These are phyloP conservation scores for Hyposoter didymator DNA, from an alignment of 2,888 invertebrate species.

Conservation along the genomic window DNA sequence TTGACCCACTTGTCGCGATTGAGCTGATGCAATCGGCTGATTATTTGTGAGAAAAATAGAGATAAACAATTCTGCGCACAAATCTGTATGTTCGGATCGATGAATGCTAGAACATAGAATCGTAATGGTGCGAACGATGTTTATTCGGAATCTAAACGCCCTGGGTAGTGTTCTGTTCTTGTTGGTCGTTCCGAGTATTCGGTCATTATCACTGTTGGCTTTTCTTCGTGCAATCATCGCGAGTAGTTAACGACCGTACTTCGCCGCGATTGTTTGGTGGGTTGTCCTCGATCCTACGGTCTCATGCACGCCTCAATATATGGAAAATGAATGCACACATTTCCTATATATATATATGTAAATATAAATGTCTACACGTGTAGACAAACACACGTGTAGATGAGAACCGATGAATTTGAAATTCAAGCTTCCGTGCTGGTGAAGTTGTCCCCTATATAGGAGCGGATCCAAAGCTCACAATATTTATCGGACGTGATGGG, in stretches of 20 bases:
- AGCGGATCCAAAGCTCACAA: not conserved
- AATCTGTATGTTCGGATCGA: not conserved
- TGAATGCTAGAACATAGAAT: not conserved
- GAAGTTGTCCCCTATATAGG: conserved; percentile 6
- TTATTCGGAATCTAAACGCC: conserved; percentile 56
- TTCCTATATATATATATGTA: not conserved
- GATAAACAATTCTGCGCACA: not conserved
- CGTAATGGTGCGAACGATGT: conserved; percentile 43
- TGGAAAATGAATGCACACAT: not conserved
- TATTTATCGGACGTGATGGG: conserved; percentile 35
- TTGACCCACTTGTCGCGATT: not conserved
- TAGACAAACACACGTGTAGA: not conserved
- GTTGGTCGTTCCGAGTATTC: conserved; percentile 43
- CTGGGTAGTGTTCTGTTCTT: conserved; percentile 38
- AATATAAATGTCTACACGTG: not conserved
- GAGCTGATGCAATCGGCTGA: not conserved
- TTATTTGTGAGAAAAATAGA: not conserved
- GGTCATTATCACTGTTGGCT: conserved; percentile 65
- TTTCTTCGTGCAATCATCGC: conserved; percentile 58
- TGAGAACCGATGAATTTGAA: not conserved
- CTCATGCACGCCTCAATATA: conserved; percentile 12
- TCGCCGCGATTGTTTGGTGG: conserved; percentile 48
- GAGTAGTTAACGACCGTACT: conserved; percentile 62
- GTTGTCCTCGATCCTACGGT: conserved; percentile 26
- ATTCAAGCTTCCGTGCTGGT: not conserved